Percentiles rank a stretch among this genome's conserved stretches.
Evolutionary conservation across 2,797 vertebrate species (phyloP).

Genomic region (Echiichthys vipera): DNA sequence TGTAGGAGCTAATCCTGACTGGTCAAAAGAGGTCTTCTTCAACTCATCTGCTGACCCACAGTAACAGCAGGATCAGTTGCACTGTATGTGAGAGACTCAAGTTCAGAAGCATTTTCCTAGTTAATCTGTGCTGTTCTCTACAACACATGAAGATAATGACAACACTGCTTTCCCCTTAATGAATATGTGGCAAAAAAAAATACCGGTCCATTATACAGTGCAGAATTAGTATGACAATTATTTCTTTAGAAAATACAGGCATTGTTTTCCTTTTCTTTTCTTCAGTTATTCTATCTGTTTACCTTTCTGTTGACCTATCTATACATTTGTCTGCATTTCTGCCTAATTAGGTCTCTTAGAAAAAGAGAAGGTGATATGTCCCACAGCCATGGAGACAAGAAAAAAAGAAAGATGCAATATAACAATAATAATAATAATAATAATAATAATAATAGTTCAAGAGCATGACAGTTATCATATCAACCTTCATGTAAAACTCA

Average conservation of each 20-base stretch:
- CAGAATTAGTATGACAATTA: not conserved
- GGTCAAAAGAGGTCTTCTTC: constrained; percentile 28
- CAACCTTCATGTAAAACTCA: no score
- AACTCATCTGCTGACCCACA: constrained; percentile 6
- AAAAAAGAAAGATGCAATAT: not conserved
- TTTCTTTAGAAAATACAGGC: not conserved
- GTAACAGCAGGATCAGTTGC: constrained; percentile 6
- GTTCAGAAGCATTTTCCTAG: not conserved
- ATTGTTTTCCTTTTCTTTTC: not conserved
- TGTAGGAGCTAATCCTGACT: constrained; percentile 7
- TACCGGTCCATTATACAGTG: not conserved
- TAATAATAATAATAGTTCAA: not conserved
- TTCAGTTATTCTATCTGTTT: not conserved
- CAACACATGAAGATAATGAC: not conserved
- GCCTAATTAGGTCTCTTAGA: constrained; percentile 14
- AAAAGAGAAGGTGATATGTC: not conserved
- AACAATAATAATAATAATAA: not conserved
- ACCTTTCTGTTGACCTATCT: not conserved
- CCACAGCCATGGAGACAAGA: constrained; percentile 28
- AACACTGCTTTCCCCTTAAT: not conserved
- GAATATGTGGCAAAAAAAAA: not conserved
- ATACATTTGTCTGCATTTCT: not conserved
- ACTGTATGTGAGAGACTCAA: not conserved
- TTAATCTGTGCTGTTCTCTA: not conserved
- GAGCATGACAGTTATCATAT: no score